Percentiles rank a stretch among this genome's conserved stretches.
phyloP scores from a whole-genome alignment of 2,888 invertebrate genomes.

The Mycogona germanica region DNA sequence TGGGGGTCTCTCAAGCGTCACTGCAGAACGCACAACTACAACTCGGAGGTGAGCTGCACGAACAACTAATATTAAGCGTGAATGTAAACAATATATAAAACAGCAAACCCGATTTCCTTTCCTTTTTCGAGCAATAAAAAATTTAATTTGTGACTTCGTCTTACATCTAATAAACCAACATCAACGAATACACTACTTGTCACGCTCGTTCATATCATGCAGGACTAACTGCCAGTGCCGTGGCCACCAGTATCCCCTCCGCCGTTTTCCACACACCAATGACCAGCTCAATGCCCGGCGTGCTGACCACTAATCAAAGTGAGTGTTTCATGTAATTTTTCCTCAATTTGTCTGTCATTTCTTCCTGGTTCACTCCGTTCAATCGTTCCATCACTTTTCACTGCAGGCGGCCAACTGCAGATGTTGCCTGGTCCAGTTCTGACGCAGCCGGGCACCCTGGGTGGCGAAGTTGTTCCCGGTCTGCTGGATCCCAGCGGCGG shows the following conservation, averaged over 20 bases:
- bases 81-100: not conserved
- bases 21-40: slow-evolving; percentile 7
- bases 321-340: not conserved
- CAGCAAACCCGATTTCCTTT: not conserved
- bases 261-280: slow-evolving; percentile 13
- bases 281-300: slow-evolving; percentile 15
- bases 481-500: not conserved
- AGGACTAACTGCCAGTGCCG: slow-evolving; percentile 8
- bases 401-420: slow-evolving; percentile 11
- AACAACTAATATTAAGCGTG: not conserved
- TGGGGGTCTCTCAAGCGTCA: slow-evolving; percentile 5
- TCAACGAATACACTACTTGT: too few relatives aligned
- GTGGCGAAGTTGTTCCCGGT: not conserved
- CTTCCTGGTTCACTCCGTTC: not conserved
- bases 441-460: not conserved
- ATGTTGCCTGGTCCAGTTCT: slow-evolving; percentile 11
- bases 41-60: slow-evolving; percentile 7
- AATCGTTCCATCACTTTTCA: not conserved
- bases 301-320: slow-evolving; percentile 4
- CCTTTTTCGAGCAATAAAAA: not conserved
- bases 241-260: slow-evolving; percentile 14
- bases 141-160: not conserved
- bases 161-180: too few relatives aligned
- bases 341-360: not conserved
- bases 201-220: too few relatives aligned